A percentile compares a stretch with the other conserved stretches of the same genome.
Conservation (phyloP, 2,888 invertebrate genomes). For the Plebejus melissa region DNA sequence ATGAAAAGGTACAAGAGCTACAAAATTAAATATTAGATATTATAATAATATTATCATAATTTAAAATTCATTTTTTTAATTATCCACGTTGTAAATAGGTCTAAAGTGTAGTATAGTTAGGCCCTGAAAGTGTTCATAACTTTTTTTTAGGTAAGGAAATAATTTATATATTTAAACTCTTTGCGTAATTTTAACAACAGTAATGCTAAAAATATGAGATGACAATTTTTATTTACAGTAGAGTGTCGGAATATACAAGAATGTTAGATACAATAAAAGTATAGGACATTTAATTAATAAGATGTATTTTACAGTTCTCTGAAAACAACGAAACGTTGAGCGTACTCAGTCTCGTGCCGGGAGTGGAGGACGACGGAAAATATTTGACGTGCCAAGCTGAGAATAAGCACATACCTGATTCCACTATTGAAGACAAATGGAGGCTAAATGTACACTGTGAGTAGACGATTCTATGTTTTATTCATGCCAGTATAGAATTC, state of each 20-base stretch:
- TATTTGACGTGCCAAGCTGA: constrained; percentile 93
- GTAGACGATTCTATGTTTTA: constrained; percentile 52
- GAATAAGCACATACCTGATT: constrained; percentile 90
- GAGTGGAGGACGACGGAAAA: constrained; percentile 93
- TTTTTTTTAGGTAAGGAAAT: too few species aligned
- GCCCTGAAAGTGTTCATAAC: too few species aligned
- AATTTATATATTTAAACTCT: too few species aligned
- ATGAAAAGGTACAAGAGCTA: neutral
- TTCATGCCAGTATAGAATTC: constrained; percentile 15
- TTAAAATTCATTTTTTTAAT: too few species aligned
- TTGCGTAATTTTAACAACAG: too few species aligned
- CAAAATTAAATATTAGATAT: neutral
- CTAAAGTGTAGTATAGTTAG: too few species aligned
- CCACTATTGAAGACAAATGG: constrained; percentile 92
- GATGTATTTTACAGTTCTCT: constrained; percentile 80
- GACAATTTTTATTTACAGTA: too few species aligned
- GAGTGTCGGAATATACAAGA: too few species aligned
- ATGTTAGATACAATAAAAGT: neutral
- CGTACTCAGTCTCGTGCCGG: constrained; percentile 89
- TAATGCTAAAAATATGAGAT: too few species aligned
- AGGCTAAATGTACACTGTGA: constrained; percentile 92
- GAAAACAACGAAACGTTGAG: constrained; percentile 91
- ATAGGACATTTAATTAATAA: constrained; percentile 24
- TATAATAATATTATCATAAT: too few species aligned
- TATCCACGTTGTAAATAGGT: too few species aligned